A percentile compares a stretch with the other conserved stretches of the same genome.
phyloP scores from a whole-genome alignment of 2,797 vertebrate species.

The Vipera ursinii region DNA sequence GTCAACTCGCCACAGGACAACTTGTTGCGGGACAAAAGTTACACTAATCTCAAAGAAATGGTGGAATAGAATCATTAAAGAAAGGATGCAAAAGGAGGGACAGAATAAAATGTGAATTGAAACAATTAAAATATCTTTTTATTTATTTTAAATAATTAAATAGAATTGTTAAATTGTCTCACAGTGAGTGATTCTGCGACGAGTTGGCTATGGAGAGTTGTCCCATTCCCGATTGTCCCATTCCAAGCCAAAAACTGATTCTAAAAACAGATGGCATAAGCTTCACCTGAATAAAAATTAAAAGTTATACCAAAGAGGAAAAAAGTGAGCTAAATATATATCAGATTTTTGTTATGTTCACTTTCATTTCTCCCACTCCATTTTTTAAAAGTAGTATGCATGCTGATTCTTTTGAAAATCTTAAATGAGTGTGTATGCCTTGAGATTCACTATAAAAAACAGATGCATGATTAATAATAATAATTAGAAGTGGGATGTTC shows the following conservation, averaged over 20 bases:
- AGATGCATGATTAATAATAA: not conserved
- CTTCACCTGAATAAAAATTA: conserved; percentile 43
- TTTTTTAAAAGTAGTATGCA: conserved; percentile 28
- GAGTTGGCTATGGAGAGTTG: not conserved
- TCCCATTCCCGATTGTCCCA: not conserved
- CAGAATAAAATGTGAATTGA: not conserved
- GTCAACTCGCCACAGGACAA: not conserved
- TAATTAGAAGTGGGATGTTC: not conserved
- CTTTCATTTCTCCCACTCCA: conserved; percentile 26
- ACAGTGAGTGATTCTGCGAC: not conserved
- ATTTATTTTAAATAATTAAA: not conserved
- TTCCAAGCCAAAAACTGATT: conserved; percentile 11
- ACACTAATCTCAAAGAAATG: not conserved
- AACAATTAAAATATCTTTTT: not conserved
- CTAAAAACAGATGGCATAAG: conserved; percentile 55
- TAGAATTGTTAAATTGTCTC: not conserved
- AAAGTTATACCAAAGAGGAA: conserved; percentile 57
- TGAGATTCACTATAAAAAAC: not conserved
- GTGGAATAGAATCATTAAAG: not conserved
- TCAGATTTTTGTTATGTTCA: conserved; percentile 31
- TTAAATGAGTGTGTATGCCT: not conserved
- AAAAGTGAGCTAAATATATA: conserved; percentile 30
- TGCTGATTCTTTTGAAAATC: conserved; percentile 28
- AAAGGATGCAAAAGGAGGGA: not conserved
- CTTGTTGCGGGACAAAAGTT: not conserved